Evolutionary conservation across 2,113 vertebrate genomes (phyloP), one percentile per base, ranked within the genome.

Genomic region (Galeopterus variegatus): DNA sequence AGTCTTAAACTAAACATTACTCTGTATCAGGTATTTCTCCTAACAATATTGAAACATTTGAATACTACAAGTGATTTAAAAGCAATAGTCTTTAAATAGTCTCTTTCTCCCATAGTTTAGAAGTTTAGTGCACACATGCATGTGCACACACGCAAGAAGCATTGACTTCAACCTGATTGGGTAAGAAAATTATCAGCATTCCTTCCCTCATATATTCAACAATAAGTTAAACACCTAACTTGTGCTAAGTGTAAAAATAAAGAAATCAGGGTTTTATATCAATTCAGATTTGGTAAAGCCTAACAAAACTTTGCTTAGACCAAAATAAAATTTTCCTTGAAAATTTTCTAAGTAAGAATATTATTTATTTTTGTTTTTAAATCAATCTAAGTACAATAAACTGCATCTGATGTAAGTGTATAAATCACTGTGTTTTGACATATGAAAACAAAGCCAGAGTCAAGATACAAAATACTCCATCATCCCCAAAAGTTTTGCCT

Each of bases 121-220:
- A n/a, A 77, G 0, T 50, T 1, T 58, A 58, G 45, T 52, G 33
- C 11, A 69, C 15, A 23, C 12, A 11, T 28, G 52, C 17, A 92
- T 9, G 41, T 3, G 19, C 45, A 64, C 4, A 54, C 50, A 76
- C 15, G 84, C 0, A 90, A 14, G 33, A 56, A 62, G 6, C 24
- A 7, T 12, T 58, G 24, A 76, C 24, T 77, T 65, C 15, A 75
- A 65, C 6, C 7, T 28, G 28, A 77, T 76, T 87, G 19, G 52
- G 80, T 81, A 86, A 90, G 60, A 96, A 93, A 90, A 96, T 58
- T 80, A 88, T 62, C 65, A 15, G 2, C n/a, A 58, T 41, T 65
- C 2, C 1, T 54, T 36, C 33, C 60, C 4, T 67, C 28, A 73
- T 48, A 56, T 18, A 12, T 15, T 84, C 12, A 81, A 86, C 1